These are phyloP conservation scores for Myopa tessellatipennis DNA, from an alignment of 2,888 invertebrate genomes.

Conservation along the genomic window DNA sequence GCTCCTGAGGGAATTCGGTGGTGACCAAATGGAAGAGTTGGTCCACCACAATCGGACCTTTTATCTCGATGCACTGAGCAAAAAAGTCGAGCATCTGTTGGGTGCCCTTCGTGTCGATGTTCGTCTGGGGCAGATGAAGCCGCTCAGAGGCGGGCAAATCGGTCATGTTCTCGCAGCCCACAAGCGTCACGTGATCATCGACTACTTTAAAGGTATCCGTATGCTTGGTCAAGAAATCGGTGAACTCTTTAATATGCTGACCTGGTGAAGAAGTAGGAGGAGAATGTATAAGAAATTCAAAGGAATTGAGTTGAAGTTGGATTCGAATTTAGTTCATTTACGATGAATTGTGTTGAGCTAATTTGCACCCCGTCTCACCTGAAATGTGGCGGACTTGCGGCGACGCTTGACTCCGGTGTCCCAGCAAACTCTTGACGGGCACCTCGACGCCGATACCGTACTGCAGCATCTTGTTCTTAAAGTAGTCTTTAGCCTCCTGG, in stretches of 20 bases:
- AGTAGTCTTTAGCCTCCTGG: conserved; percentile 97
- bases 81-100: conserved; percentile 85
- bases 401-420: conserved; percentile 95
- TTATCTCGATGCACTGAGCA: conserved; percentile 83
- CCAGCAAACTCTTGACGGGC: conserved; percentile 94
- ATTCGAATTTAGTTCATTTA: neutral
- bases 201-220: conserved; percentile 87
- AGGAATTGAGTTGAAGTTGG: neutral
- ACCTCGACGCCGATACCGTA: conserved; percentile 97
- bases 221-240: conserved; percentile 87
- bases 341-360: no score
- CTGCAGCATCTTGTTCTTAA: conserved; percentile 92
- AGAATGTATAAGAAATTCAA: no score
- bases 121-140: conserved; percentile 78
- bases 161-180: conserved; percentile 76
- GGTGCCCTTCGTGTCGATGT: conserved; percentile 86
- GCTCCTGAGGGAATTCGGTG: conserved; percentile 80
- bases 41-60: conserved; percentile 86
- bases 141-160: conserved; percentile 76
- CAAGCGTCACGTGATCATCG: conserved; percentile 86
- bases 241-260: conserved; percentile 93
- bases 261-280: conserved; percentile 64
- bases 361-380: conserved; percentile 64
- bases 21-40: conserved; percentile 86
- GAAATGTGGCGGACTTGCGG: conserved; percentile 97